phyloP scores from a whole-genome alignment of 2,888 invertebrate genomes.

The Agonopterix subpropinquella region DNA sequence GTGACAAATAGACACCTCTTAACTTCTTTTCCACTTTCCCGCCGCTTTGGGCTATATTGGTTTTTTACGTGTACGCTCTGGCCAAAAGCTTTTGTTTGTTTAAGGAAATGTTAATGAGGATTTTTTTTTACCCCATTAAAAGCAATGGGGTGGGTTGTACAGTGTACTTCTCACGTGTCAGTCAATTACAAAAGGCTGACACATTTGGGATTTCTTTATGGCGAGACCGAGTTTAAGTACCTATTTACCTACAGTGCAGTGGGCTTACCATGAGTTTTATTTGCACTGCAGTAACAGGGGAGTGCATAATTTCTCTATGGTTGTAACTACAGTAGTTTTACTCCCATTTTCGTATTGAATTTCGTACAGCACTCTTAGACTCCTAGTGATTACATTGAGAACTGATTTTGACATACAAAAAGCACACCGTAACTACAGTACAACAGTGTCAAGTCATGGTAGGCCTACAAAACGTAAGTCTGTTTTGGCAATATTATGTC shows the following conservation, averaged over 20 bases:
- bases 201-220: neutral
- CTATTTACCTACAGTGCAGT: too few relatives aligned
- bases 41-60: constrained; percentile 66
- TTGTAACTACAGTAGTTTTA: neutral
- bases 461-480: too few relatives aligned
- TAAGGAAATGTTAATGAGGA: constrained; percentile 61
- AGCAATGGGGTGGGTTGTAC: too few relatives aligned
- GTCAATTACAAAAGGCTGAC: neutral
- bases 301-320: too few relatives aligned
- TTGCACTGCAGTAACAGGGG: neutral
- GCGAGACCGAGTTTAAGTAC: neutral
- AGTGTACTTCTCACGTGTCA: neutral
- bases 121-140: constrained; percentile 16
- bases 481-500: too few relatives aligned
- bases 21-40: constrained; percentile 73
- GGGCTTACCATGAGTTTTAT: too few relatives aligned
- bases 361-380: too few relatives aligned
- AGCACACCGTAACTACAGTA: too few relatives aligned
- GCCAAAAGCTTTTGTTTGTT: constrained; percentile 64
- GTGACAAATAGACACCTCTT: constrained; percentile 77
- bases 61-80: constrained; percentile 55
- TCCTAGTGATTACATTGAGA: too few relatives aligned
- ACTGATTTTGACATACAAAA: too few relatives aligned
- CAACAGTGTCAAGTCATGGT: too few relatives aligned
- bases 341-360: too few relatives aligned